Evolutionary conservation across 2,113 vertebrate genomes (phyloP).

Genomic region (Cyanoramphus novaezelandiae): DNA sequence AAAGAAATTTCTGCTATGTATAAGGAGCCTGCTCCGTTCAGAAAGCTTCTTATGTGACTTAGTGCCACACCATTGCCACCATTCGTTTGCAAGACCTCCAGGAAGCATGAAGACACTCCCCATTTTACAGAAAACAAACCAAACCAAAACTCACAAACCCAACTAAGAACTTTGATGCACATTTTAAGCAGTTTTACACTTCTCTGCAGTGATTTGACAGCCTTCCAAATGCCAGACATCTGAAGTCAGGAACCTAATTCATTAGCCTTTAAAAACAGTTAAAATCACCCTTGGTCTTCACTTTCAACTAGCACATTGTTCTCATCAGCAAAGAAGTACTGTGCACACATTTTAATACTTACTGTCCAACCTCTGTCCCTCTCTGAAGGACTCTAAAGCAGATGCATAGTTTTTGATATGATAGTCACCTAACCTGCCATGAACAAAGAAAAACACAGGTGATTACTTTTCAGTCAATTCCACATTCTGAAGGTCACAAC

Average conservation of each 20-base stretch:
- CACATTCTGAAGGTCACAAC: not conserved
- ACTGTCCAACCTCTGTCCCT: conserved; percentile 88
- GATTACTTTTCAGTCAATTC: not conserved
- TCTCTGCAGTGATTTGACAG: not conserved
- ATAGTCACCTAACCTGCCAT: conserved; percentile 91
- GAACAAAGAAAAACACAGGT: conserved; percentile 19
- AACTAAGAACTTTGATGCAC: not conserved
- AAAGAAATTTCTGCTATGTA: not conserved
- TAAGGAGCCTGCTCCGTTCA: not conserved
- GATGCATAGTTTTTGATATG: conserved; percentile 85
- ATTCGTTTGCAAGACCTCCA: not conserved
- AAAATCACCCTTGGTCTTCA: not conserved
- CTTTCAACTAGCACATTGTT: not conserved
- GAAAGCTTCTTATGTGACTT: not conserved
- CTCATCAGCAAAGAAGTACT: not conserved
- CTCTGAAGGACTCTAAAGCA: conserved; percentile 85
- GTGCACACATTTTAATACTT: conserved; percentile 69
- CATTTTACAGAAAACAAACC: not conserved
- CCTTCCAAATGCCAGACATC: not conserved
- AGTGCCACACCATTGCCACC: not conserved
- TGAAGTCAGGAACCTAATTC: not conserved
- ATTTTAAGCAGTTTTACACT: not conserved
- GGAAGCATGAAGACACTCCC: not conserved
- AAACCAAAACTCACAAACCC: not conserved
- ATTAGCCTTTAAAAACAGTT: not conserved